Conservation (phyloP, 2,797 vertebrate genomes). For the Morelia viridis region DNA sequence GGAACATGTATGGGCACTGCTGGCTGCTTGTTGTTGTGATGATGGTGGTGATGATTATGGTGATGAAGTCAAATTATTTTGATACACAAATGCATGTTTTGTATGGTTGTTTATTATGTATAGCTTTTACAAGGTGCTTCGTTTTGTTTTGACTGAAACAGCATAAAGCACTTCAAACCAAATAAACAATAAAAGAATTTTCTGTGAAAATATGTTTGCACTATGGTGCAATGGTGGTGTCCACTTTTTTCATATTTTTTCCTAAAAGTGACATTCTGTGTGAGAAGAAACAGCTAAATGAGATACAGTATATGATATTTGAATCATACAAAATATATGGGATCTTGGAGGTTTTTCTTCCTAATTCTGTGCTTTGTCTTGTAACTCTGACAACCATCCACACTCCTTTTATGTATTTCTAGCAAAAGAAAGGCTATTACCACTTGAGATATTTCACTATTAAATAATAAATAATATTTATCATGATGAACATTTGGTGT, state of each 20-base stretch:
- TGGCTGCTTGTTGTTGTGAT: too few relatives aligned
- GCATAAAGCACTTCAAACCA: not conserved
- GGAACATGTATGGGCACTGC: too few relatives aligned
- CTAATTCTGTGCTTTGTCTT: not conserved
- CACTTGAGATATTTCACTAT: not conserved
- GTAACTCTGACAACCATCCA: not conserved
- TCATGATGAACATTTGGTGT: not conserved
- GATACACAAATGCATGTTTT: not conserved
- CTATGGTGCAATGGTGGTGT: not conserved
- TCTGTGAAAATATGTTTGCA: not conserved
- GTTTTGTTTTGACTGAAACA: not conserved
- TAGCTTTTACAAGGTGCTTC: not conserved
- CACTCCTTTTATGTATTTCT: too few relatives aligned
- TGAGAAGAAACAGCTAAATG: not conserved
- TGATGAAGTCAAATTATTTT: too few relatives aligned
- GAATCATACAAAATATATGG: not conserved
- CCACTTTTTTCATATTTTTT: not conserved
- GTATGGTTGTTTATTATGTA: not conserved
- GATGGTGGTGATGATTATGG: too few relatives aligned
- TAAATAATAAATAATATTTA: not conserved
- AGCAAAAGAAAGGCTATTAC: not conserved
- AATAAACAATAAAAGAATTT: not conserved
- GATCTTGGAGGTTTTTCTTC: not conserved
- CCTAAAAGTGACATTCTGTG: not conserved
- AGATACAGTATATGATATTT: not conserved